Evolutionary conservation across 2,797 vertebrate species (phyloP).

Genomic region (Pangasius macronema): DNA sequence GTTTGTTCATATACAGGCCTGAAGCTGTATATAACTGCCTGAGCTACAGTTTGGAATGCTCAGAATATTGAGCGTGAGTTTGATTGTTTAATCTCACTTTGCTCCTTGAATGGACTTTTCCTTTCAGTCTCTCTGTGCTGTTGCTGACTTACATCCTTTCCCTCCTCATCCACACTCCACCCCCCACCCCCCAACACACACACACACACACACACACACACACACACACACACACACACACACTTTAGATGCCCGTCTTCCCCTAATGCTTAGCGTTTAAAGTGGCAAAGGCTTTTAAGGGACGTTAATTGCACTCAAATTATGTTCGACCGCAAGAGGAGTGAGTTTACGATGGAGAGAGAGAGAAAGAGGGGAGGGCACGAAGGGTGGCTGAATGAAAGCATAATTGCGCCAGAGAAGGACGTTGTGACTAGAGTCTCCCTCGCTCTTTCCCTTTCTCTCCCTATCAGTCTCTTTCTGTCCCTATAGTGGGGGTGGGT

Average conservation of each 20-base stretch:
- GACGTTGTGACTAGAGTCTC: conserved; percentile 72
- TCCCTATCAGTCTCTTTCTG: conserved; percentile 63
- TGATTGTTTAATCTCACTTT: conserved; percentile 23
- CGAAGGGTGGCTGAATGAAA: conserved; percentile 69
- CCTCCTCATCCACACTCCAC: conserved; percentile 16
- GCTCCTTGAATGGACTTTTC: conserved; percentile 20
- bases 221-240: conserved; percentile 8
- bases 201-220: background rate
- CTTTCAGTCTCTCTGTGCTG: conserved; percentile 23
- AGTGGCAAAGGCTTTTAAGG: conserved; percentile 80
- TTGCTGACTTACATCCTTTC: conserved; percentile 32
- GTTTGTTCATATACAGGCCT: background rate
- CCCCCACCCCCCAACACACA: background rate
- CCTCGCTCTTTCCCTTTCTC: conserved; percentile 63
- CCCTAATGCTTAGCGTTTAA: conserved; percentile 79
- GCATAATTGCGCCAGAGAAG: conserved; percentile 78
- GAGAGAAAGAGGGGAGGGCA: conserved; percentile 53
- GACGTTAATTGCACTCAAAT: conserved; percentile 87
- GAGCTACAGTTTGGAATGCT: background rate
- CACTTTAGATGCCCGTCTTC: conserved; percentile 55
- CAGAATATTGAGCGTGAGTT: background rate
- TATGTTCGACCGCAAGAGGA: conserved; percentile 80
- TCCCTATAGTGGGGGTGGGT: conserved; percentile 41
- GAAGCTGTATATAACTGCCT: background rate
- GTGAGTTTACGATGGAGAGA: conserved; percentile 69